Evolutionary conservation across 2,797 vertebrate genomes (phyloP).

Genomic region (Anabacerthia variegaticeps): DNA sequence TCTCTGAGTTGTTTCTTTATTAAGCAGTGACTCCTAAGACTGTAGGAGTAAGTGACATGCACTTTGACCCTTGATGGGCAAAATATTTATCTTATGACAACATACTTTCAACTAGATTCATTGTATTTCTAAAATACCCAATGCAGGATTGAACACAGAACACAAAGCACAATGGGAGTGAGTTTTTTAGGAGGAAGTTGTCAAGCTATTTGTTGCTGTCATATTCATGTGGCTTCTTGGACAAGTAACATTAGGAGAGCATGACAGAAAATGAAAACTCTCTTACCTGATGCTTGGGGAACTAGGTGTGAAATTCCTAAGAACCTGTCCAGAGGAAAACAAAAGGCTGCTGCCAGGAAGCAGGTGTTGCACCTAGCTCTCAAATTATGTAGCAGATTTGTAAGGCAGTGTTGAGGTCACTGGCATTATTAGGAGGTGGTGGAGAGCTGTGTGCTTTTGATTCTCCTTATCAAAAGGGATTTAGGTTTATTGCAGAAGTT

Average conservation of each 20-base stretch:
- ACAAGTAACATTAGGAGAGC: not conserved
- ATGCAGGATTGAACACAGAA: not conserved
- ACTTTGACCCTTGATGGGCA: not conserved
- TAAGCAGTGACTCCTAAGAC: not conserved
- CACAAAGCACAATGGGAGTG: not conserved
- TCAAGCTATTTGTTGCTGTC: not conserved
- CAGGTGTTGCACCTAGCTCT: not conserved
- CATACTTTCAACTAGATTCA: not conserved
- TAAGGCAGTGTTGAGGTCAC: constrained; percentile 6
- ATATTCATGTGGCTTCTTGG: not conserved
- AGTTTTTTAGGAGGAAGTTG: not conserved
- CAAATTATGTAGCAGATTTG: not conserved
- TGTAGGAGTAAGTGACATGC: not conserved
- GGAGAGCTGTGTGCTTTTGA: constrained; percentile 1
- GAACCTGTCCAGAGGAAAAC: not conserved
- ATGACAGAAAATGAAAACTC: not conserved
- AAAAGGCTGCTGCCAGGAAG: not conserved
- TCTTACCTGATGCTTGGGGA: not conserved
- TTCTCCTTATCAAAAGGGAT: constrained; percentile 32
- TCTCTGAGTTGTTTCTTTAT: not conserved
- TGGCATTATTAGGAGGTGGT: not conserved
- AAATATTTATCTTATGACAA: not conserved
- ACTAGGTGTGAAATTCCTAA: not conserved
- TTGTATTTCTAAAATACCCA: not conserved
- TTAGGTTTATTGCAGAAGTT: constrained; percentile 45